Percentiles rank a stretch among this genome's conserved stretches.
Conservation (phyloP, 2,888 invertebrate genomes). For the Vanessa cardui region DNA sequence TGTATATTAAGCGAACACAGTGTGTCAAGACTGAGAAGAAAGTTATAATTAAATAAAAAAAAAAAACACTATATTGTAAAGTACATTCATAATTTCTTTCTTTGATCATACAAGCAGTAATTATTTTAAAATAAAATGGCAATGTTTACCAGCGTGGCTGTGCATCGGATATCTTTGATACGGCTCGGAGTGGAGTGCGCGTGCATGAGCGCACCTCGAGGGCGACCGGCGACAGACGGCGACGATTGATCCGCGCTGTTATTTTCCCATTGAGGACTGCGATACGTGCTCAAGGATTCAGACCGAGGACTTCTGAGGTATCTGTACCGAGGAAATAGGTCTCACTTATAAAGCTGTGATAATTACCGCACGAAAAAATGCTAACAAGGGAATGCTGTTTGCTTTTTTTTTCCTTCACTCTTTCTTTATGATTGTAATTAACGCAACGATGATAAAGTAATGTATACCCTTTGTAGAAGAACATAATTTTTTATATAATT, state of each 20-base stretch:
- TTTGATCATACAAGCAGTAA: background rate
- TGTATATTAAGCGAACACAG: no score
- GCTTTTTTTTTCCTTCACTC: background rate
- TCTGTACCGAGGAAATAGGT: background rate
- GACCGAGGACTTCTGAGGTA: slow-evolving; percentile 8
- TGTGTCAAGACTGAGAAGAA: no score
- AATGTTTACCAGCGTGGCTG: slow-evolving; percentile 21
- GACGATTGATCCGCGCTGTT: slow-evolving; percentile 18
- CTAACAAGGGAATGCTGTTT: slow-evolving; percentile 1
- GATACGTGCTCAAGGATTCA: slow-evolving; percentile 29
- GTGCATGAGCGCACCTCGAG: slow-evolving; percentile 27
- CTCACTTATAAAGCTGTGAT: slow-evolving; percentile 3
- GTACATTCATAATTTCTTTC: background rate
- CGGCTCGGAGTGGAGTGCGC: slow-evolving; percentile 15
- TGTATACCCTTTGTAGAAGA: no score
- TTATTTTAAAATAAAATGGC: slow-evolving; percentile 15
- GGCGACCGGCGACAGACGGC: background rate
- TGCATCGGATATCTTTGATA: slow-evolving; percentile 28
- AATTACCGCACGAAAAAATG: slow-evolving; percentile 1
- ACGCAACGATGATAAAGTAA: no score
- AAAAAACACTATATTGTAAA: background rate
- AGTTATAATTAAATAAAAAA: no score
- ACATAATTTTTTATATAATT: no score
- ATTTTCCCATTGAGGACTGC: slow-evolving; percentile 18
- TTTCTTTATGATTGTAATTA: no score